Base-by-base conservation (phyloP, 2,797 vertebrate genomes). In the Eutrigla gurnardus region DNA sequence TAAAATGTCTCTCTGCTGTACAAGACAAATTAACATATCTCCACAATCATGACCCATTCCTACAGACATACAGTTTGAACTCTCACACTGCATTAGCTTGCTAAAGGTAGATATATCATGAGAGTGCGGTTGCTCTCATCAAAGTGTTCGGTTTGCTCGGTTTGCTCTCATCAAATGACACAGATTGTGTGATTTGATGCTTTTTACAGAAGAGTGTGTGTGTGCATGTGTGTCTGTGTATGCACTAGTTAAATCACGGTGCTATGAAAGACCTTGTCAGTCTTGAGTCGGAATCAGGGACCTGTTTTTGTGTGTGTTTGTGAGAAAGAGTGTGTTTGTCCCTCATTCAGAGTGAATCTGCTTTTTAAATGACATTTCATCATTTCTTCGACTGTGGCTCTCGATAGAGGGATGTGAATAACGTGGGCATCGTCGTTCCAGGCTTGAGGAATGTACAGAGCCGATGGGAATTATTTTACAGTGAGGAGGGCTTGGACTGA, bases 241-340 rank as follows among this genome's bases (percentile, higher is more conserved):
- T 71, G 90, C 93, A 91, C 90, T 93, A 84, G 88, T 87, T 83
- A 80, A 93, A 92, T 89, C 90, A 88, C 73, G 94, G 93, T 95
- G 94, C 94, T 95, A 93, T 80, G 81, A 87, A 87, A 93, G 87
- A 92, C 90, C 86, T 90, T 15, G 85, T 90, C 77, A 84, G 81
- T 92, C 84, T 89, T 79, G 85, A 89, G 83, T 92, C 92, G 81
- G 88, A 93, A 93, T 95, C 95, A 94, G 93, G 93, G 93, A 94
- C 88, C 76, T 71, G 87, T 88, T 77, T 69, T 55, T 71, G 59
- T 59, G 54, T 78, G 58, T 14, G 18, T 36, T 47, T 43, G 71
- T 42, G 77, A 68, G 39, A 63, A 46, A 47, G 62, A 79, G 76
- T 42, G 62, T 50, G 67, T 80, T 78, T 85, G 59, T 80, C 71